phyloP scores from a whole-genome alignment of 2,888 invertebrate genomes.

The Drosophila acutilabella region DNA sequence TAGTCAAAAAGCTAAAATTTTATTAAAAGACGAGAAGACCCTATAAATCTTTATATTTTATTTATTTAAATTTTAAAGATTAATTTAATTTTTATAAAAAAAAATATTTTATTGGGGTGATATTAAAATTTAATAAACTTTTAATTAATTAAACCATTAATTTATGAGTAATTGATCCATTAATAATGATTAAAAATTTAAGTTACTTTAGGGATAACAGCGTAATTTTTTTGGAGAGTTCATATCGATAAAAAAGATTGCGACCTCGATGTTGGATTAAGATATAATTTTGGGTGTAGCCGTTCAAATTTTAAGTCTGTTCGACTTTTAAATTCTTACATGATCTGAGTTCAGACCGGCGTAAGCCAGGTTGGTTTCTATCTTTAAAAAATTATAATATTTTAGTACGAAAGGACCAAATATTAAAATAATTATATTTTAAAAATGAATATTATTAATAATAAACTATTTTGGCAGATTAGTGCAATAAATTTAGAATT shows the following conservation, averaged over 20 bases:
- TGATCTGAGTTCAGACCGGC: slow-evolving; percentile 95
- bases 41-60: slow-evolving; percentile 89
- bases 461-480: slow-evolving; percentile 88
- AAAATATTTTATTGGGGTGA: slow-evolving; percentile 89
- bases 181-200: slow-evolving; percentile 88
- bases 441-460: slow-evolving; percentile 81
- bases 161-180: slow-evolving; percentile 86
- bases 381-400: slow-evolving; percentile 87
- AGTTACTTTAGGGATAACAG: slow-evolving; percentile 95
- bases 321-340: slow-evolving; percentile 93
- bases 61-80: slow-evolving; percentile 83
- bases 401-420: slow-evolving; percentile 93
- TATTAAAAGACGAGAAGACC: slow-evolving; percentile 91
- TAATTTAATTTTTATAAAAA: slow-evolving; percentile 77
- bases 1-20: slow-evolving; percentile 89
- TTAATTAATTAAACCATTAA: slow-evolving; percentile 85
- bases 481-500: slow-evolving; percentile 90
- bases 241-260: slow-evolving; percentile 91
- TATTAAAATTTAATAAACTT: slow-evolving; percentile 87
- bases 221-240: slow-evolving; percentile 91
- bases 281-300: slow-evolving; percentile 88
- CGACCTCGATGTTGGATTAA: slow-evolving; percentile 97
- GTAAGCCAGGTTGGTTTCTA: slow-evolving; percentile 95
- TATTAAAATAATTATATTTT: slow-evolving; percentile 86
- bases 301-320: slow-evolving; percentile 89